Evolutionary conservation across 1,140 invertebrate genomes (phyloP).

Genomic region (Zaprionus camerounensis): DNA sequence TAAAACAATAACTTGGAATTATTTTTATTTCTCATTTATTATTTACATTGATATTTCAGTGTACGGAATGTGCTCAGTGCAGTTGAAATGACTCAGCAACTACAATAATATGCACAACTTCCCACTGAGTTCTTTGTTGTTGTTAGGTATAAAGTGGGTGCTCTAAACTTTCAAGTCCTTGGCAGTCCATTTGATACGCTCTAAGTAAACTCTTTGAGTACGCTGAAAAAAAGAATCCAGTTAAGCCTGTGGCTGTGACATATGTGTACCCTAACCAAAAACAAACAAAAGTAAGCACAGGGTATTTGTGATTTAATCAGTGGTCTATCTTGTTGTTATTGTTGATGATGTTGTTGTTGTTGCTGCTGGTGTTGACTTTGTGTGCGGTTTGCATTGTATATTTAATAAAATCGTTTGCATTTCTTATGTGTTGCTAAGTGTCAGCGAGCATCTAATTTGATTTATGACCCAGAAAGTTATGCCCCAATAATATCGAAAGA

Average conservation of each 20-base stretch:
- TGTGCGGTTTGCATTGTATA: constrained; percentile 62
- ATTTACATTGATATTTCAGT: neutral
- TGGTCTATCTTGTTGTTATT: constrained; percentile 23
- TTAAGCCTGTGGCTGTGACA: neutral
- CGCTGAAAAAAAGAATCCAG: neutral
- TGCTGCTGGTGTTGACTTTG: constrained; percentile 26
- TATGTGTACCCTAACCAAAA: neutral
- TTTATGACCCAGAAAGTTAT: constrained; percentile 79
- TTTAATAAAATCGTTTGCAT: constrained; percentile 81
- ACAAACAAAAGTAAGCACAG: constrained; percentile 3
- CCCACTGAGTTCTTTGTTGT: neutral
- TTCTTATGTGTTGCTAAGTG: constrained; percentile 81
- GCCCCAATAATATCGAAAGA: constrained; percentile 79
- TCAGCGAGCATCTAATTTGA: constrained; percentile 78
- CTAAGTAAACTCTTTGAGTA: neutral
- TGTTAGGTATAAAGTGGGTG: neutral
- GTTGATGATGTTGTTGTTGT: neutral
- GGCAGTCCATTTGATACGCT: neutral
- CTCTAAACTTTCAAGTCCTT: neutral
- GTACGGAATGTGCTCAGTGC: neutral
- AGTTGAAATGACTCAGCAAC: neutral
- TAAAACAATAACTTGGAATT: neutral
- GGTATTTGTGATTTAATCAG: constrained; percentile 28
- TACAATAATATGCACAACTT: neutral
- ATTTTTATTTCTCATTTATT: neutral